phyloP scores from a whole-genome alignment of 2,797 vertebrate species.

The Sebastes steindachneri region DNA sequence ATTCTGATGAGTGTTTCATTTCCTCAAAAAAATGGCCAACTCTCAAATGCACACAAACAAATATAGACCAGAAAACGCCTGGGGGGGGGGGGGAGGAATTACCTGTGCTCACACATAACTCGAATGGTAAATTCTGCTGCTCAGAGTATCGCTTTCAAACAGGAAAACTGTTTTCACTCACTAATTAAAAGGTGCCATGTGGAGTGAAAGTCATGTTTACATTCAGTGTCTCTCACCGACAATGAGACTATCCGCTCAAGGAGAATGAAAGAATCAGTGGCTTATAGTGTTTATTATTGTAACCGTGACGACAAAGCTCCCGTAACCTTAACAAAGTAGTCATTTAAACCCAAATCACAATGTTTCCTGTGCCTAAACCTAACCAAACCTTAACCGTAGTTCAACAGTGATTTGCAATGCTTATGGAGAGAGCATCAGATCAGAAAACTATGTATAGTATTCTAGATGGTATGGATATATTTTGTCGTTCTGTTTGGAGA shows the following conservation, averaged over 20 bases:
- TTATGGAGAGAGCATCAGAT: too few species aligned
- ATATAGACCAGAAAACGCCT: not conserved
- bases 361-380: not conserved
- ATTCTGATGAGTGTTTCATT: not conserved
- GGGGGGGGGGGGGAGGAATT: not conserved
- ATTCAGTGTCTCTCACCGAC: not conserved
- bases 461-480: too few species aligned
- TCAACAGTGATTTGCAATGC: not conserved
- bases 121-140: not conserved
- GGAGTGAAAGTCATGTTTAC: not conserved
- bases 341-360: not conserved
- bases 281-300: not conserved
- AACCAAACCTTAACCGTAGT: not conserved
- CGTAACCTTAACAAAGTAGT: not conserved
- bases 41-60: not conserved
- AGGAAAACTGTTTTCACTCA: not conserved
- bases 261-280: not conserved
- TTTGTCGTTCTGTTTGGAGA: not conserved
- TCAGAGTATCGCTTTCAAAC: not conserved
- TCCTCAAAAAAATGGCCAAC: not conserved
- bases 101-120: not conserved
- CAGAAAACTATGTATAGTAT: too few species aligned
- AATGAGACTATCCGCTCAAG: not conserved
- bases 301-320: not conserved
- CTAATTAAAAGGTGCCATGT: not conserved